Conservation (phyloP, 2,888 invertebrate genomes). For the Leucophenga maculata region DNA sequence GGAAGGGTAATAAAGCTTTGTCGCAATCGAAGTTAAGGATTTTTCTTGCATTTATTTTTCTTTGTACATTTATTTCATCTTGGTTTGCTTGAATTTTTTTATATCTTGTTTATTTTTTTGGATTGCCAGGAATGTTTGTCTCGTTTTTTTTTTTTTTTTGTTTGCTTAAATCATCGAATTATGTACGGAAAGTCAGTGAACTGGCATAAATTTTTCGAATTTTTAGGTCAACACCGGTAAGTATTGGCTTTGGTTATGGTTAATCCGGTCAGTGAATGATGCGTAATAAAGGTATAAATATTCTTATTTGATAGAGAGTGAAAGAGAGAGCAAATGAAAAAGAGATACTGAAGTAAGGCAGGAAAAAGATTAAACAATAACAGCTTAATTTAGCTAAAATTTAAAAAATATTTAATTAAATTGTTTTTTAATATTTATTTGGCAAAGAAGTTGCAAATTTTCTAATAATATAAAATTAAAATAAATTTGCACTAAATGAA, state of each 20-base stretch:
- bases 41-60: not conserved
- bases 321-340: not conserved
- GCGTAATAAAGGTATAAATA: not conserved
- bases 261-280: not conserved
- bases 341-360: not conserved
- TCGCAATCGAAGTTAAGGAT: too few species aligned
- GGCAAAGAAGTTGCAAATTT: too few species aligned
- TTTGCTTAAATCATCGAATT: slow-evolving; percentile 12
- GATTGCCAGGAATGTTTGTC: not conserved
- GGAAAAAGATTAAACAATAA: too few species aligned
- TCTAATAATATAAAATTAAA: too few species aligned
- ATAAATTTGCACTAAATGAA: too few species aligned
- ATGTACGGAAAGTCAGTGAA: not conserved
- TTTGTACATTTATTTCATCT: not conserved
- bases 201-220: not conserved
- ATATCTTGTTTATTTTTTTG: not conserved
- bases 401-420: too few species aligned
- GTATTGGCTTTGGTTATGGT: not conserved
- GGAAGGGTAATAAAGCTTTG: too few species aligned
- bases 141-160: not conserved
- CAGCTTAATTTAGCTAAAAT: too few species aligned
- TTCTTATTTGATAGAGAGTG: not conserved
- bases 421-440: too few species aligned
- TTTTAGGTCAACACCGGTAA: not conserved
- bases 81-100: not conserved